Evolutionary conservation across 92 coral and sea anemone genomes (phyloP).

Genomic region (Parazoanthus atlanticus): DNA sequence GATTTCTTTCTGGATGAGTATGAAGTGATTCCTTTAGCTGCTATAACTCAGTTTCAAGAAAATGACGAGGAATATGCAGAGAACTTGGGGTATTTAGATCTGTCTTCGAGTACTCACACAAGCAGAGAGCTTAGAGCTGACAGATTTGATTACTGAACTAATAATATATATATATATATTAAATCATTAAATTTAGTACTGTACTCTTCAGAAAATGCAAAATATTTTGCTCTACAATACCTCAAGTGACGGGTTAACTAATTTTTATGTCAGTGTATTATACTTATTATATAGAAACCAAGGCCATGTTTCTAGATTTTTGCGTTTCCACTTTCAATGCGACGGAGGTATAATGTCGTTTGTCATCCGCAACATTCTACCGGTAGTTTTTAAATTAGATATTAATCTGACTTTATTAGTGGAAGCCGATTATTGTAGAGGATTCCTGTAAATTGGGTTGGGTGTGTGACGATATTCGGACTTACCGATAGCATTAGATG

Average conservation of each 20-base stretch:
- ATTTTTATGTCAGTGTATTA: neutral
- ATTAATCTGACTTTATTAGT: no score
- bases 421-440: no score
- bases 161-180: neutral
- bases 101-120: constrained; percentile 23
- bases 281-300: neutral
- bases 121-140: constrained; percentile 58
- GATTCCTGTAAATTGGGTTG: no score
- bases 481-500: no score
- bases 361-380: no score
- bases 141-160: constrained; percentile 60
- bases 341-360: no score
- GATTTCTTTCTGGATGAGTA: constrained; percentile 86
- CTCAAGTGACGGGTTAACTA: neutral
- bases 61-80: constrained; percentile 29
- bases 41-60: constrained; percentile 56
- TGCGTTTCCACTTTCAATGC: no score
- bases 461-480: no score
- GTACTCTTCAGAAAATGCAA: neutral
- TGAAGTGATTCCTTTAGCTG: constrained; percentile 77
- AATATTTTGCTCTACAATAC: neutral
- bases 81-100: constrained; percentile 57
- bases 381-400: no score
- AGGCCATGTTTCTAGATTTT: neutral
- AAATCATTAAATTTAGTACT: no score